Percentiles rank a stretch among this genome's conserved stretches.
phyloP scores from a whole-genome alignment of 2,888 invertebrate genomes.

The Drosophila anceps region DNA sequence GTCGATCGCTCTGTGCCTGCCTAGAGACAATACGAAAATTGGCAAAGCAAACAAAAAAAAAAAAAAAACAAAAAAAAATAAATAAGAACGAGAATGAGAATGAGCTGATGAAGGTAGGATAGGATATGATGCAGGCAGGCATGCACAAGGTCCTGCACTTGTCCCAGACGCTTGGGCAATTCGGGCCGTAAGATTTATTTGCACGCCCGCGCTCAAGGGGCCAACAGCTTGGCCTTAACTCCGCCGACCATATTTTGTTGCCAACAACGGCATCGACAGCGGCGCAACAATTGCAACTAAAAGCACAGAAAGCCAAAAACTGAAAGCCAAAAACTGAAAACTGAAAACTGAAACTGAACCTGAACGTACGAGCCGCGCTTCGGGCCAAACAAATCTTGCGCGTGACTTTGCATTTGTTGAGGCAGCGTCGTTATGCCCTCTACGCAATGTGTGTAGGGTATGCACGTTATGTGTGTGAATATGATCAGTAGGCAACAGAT shows the following conservation, averaged over 20 bases:
- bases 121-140: conserved; percentile 5
- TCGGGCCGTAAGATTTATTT: conserved; percentile 76
- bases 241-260: conserved; percentile 40
- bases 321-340: conserved; percentile 18
- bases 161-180: conserved; percentile 57
- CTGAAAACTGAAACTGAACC: conserved; percentile 15
- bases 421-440: conserved; percentile 9
- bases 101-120: conserved; percentile 16
- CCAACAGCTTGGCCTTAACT: conserved; percentile 37
- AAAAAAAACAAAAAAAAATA: neutral
- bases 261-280: conserved; percentile 44
- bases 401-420: conserved; percentile 76
- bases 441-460: neutral
- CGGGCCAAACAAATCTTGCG: conserved; percentile 67
- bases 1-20: conserved; percentile 10
- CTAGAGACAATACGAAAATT: conserved; percentile 52
- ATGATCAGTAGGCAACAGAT: neutral
- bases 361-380: conserved; percentile 44
- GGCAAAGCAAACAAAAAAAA: neutral
- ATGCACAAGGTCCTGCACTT: conserved; percentile 28
- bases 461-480: neutral
- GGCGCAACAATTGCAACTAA: conserved; percentile 10
- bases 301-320: neutral
- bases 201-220: conserved; percentile 69
- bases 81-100: conserved; percentile 1